Evolutionary conservation across 2,888 invertebrate species (phyloP).

Genomic region (Tetrapedia diversipes): DNA sequence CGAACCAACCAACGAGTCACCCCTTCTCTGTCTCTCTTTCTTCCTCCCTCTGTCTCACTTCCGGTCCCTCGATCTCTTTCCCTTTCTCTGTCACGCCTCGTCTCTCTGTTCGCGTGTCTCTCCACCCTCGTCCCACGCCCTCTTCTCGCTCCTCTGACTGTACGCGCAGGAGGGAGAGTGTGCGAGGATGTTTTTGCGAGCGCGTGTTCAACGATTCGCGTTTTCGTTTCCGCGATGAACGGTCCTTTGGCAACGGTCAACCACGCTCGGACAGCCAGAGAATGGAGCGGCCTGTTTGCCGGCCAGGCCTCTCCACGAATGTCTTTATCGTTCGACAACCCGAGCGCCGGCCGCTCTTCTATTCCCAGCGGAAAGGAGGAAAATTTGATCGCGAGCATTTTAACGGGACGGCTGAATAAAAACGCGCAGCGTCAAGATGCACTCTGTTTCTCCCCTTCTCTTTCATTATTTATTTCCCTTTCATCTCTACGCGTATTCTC

Average conservation of each 20-base stretch:
- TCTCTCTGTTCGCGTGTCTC: background rate
- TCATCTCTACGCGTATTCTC: background rate
- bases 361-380: constrained; percentile 15
- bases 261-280: constrained; percentile 58
- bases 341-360: background rate
- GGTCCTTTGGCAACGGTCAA: constrained; percentile 70
- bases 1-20: constrained; percentile 14
- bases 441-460: background rate
- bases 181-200: constrained; percentile 47
- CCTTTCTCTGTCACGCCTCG: background rate
- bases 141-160: background rate
- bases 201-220: constrained; percentile 69
- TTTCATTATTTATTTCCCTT: background rate
- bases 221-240: constrained; percentile 70
- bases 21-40: constrained; percentile 13
- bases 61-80: background rate
- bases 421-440: background rate
- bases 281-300: constrained; percentile 50
- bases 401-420: background rate
- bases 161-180: background rate
- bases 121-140: background rate
- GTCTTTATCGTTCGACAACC: constrained; percentile 57
- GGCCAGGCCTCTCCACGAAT: constrained; percentile 36
- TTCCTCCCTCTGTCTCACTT: background rate
- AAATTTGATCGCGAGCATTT: constrained; percentile 46